Conservation (phyloP, 1,140 invertebrate genomes). For the Ooceraea biroi region DNA sequence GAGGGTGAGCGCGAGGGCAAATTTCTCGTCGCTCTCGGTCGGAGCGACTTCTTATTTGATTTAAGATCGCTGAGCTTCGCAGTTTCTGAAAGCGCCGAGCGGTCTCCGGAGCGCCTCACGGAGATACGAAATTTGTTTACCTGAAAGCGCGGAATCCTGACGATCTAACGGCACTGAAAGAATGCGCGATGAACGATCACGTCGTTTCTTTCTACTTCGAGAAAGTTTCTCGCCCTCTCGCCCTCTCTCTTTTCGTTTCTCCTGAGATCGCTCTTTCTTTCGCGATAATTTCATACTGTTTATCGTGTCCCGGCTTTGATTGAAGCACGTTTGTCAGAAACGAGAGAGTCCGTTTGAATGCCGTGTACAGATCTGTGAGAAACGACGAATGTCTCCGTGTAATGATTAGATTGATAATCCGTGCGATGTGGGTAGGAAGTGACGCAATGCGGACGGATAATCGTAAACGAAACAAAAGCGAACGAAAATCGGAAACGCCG, state of each 20-base stretch:
- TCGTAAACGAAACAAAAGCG: constrained; percentile 72
- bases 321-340: constrained; percentile 1
- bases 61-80: constrained; percentile 53
- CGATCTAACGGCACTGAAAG: constrained; percentile 50
- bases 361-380: neutral
- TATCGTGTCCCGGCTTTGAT: neutral
- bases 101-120: too few species aligned
- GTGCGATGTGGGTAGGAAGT: neutral
- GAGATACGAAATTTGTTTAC: constrained; percentile 50
- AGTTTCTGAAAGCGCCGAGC: constrained; percentile 38
- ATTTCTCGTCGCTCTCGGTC: constrained; percentile 45
- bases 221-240: neutral
- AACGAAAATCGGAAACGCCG: constrained; percentile 66
- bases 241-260: neutral
- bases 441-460: constrained; percentile 32
- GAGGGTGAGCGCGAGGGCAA: constrained; percentile 36
- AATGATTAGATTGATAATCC: constrained; percentile 34
- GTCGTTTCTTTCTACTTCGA: constrained; percentile 21
- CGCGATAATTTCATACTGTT: constrained; percentile 24
- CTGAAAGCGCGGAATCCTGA: constrained; percentile 51
- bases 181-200: constrained; percentile 52
- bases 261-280: neutral
- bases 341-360: neutral
- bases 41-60: constrained; percentile 63
- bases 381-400: neutral